A percentile compares a stretch with the other conserved stretches of the same genome.
These are phyloP conservation scores for Acleris holmiana DNA, from an alignment of 2,888 invertebrate species.

Conservation along the genomic window DNA sequence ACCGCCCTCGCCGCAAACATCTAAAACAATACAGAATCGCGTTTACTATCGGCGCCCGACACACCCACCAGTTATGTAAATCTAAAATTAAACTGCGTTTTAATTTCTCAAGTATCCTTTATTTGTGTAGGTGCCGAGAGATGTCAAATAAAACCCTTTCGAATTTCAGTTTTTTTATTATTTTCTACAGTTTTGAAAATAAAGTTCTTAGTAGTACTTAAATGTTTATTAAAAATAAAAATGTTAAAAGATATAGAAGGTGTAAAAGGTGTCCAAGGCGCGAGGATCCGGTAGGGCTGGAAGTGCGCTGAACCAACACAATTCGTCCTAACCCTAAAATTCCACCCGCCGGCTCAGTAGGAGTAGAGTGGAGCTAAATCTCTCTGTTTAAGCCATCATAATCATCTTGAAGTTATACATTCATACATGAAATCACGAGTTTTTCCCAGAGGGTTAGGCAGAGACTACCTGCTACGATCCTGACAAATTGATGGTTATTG, in stretches of 20 bases:
- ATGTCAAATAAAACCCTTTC: constrained; percentile 80
- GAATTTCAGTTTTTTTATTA: constrained; percentile 72
- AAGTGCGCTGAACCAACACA: constrained; percentile 30
- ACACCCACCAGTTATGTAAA: constrained; percentile 46
- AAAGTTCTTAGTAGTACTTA: constrained; percentile 31
- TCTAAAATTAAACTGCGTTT: constrained; percentile 75
- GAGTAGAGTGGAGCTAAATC: too few relatives aligned
- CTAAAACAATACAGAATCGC: constrained; percentile 74
- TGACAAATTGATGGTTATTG: too few relatives aligned
- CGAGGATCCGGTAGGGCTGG: constrained; percentile 20
- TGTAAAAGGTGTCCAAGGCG: constrained; percentile 23
- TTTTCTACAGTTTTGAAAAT: constrained; percentile 51
- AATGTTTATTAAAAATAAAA: constrained; percentile 31
- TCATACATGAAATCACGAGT: too few relatives aligned
- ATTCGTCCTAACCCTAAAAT: not conserved
- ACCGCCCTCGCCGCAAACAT: constrained; percentile 66
- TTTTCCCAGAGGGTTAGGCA: too few relatives aligned
- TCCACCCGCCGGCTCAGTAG: not conserved
- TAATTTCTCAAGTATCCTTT: constrained; percentile 73
- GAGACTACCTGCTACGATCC: too few relatives aligned
- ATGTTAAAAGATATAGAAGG: constrained; percentile 19
- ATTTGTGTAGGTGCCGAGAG: constrained; percentile 71
- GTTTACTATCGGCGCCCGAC: constrained; percentile 52
- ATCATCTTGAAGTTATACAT: too few relatives aligned
- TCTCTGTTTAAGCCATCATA: not conserved